Base-by-base conservation (phyloP, 2,888 invertebrate species). In the Diarsia brunnea region DNA sequence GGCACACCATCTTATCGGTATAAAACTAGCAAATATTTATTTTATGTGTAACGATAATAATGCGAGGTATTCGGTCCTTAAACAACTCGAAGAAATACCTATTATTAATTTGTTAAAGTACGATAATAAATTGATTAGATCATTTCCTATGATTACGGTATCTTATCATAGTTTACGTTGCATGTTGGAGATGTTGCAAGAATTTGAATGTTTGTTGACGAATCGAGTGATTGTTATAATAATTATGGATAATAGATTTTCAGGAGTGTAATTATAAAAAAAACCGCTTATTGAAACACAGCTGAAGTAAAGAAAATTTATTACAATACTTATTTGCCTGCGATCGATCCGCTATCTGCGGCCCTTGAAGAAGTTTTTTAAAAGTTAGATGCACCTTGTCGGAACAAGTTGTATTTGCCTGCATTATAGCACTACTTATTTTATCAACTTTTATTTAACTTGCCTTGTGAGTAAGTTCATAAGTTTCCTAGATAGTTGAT, bases 11-110 rank as follows among this genome's bases (percentile, higher is more conserved):
- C 51, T 80, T 87, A 87, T 88, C 85, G 68, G 75, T 75, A 63
- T 58, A 71, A 58, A 64, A 69, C 55, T 73, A 82, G 69, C 77
- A 83, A 87, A 88, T 89, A 89, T 89, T 81, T 89, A 77, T 83
- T 79, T 73, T 78, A 69, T 75, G 66, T 77, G 72, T 64, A 60
- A 58, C 55, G 82, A 82, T 80, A 86, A 78, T 74, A 77, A 76
- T 76, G 75, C 38, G 45, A 75, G 76, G 69, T 81, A 81, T 79
- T 75, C 45, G 51, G 81, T 75, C 61, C 53, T 63, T 27, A 71
- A 66, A 72, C 77, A 43, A 73, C 51, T 79, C 63, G 73, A 78
- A 61, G 69, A 73, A 69, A 73, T 80, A 69, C 49, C 47, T 84
- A 67, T 82, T 70, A 70, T 64, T 64, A 84, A 80, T 74, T 75